Evolutionary conservation across 2,888 invertebrate species (phyloP).

Genomic region (Orthosia cruda): DNA sequence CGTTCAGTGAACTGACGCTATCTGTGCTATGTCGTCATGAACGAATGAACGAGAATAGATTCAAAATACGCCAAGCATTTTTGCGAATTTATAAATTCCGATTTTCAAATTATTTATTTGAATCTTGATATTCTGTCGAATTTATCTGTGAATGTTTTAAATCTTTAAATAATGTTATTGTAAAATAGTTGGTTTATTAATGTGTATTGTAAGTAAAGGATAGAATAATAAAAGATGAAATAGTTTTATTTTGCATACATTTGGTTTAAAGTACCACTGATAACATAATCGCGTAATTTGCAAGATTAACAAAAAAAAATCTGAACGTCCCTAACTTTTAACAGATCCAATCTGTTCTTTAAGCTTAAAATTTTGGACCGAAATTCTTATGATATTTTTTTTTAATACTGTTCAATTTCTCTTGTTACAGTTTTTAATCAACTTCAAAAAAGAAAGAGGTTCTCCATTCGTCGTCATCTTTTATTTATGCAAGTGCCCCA

Average conservation of each 20-base stretch:
- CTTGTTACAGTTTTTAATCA: too few species aligned
- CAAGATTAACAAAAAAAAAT: not conserved
- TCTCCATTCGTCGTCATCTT: too few species aligned
- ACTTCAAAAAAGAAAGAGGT: too few species aligned
- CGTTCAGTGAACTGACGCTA: conserved; percentile 70
- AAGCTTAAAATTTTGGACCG: too few species aligned
- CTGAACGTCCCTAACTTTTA: not conserved
- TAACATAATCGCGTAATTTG: not conserved
- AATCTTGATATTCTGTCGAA: conserved; percentile 45
- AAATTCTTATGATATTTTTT: too few species aligned
- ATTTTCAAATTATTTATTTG: conserved; percentile 54
- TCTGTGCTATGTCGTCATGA: conserved; percentile 61
- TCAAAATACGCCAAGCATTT: conserved; percentile 58
- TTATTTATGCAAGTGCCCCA: too few species aligned
- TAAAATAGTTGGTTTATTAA: conserved; percentile 3
- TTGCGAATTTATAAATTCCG: conserved; percentile 45
- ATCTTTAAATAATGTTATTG: conserved; percentile 3
- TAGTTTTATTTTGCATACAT: not conserved
- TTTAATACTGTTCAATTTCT: too few species aligned
- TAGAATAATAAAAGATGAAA: not conserved
- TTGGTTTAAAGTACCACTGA: not conserved
- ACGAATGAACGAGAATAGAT: conserved; percentile 67
- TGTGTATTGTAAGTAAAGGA: not conserved
- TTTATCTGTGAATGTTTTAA: conserved; percentile 29
- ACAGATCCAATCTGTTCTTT: too few species aligned